Base-by-base conservation (phyloP, 2,113 vertebrate genomes). In the Pterocles orientalis region DNA sequence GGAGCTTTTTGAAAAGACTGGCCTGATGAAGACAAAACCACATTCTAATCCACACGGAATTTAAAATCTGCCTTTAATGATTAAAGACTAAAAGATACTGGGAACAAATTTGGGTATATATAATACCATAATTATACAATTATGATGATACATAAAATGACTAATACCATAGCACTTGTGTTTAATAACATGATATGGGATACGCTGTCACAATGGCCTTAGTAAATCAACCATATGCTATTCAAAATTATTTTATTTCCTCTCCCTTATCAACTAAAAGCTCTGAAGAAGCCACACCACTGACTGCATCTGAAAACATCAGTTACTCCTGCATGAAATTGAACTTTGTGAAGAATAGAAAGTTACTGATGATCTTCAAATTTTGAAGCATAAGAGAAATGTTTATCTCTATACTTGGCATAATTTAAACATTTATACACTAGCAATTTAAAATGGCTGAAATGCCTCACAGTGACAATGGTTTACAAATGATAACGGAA, bases 281-380 rank as follows among this genome's bases (percentile, higher is more conserved):
- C 65, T 88, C 84, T 92, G 72, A 47, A 91, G 65, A 90, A 82
- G 71, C 50, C 68, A 62, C 92, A 88, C 91, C 92, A 88, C 73
- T 76, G 66, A 76, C 68, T 94, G 82, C 85, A 94, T 90, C 88
- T 85, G 79, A 95, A 97, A 96, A 86, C 92, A 97, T 95, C 95
- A 96, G 94, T 97, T 94, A 97, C 79, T 96, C 79, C 94, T 94
- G 95, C 91, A 90, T 96, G 94, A 97, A 97, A 97, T 97, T 94
- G 96, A 80, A 92, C 81, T 92, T 85, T 88, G 95, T 77, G 69
- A 97, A 94, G 92, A 96, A 95, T 62, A 96, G 88, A 86, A 94
- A 90, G 89, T 82, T 88, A 96, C 82, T 91, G 78, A 96, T 91
- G 86, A 97, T 97, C 90, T 97, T 93, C 87, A 96, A 62, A 95